These are phyloP conservation scores for Mongoloraphidia duomilia DNA, from an alignment of 2,888 invertebrate genomes.

Conservation along the genomic window DNA sequence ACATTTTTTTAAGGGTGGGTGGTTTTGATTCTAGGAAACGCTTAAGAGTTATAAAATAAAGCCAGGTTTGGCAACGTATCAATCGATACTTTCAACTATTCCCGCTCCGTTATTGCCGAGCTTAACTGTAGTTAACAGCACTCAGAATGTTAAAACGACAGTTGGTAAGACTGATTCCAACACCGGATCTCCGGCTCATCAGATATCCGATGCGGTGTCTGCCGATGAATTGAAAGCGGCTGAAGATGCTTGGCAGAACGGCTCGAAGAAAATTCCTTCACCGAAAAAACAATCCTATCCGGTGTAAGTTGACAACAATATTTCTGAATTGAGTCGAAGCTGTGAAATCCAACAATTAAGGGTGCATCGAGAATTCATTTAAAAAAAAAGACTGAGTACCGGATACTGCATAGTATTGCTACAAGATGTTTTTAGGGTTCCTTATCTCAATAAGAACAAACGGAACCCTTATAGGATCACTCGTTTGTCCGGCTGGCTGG, in stretches of 20 bases:
- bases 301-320: conserved; percentile 31
- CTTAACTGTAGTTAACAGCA: background rate
- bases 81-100: conserved; percentile 8
- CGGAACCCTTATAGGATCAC: too few relatives aligned
- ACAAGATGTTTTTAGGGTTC: too few relatives aligned
- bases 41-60: conserved; percentile 22
- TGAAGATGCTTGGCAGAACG: conserved; percentile 40
- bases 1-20: too few relatives aligned
- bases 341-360: too few relatives aligned
- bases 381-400: too few relatives aligned
- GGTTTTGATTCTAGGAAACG: conserved; percentile 21
- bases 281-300: conserved; percentile 31
- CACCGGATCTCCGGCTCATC: conserved; percentile 22
- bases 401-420: too few relatives aligned
- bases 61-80: conserved; percentile 21
- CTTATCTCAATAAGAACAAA: too few relatives aligned
- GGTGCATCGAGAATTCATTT: too few relatives aligned
- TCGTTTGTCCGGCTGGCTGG: too few relatives aligned
- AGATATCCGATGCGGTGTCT: conserved; percentile 33
- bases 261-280: conserved; percentile 27
- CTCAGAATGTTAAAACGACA: conserved; percentile 2
- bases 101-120: conserved; percentile 17
- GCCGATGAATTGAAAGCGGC: conserved; percentile 46
- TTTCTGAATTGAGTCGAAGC: too few relatives aligned
- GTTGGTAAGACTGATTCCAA: conserved; percentile 8